Percentiles rank a stretch among this genome's conserved stretches.
Conservation (phyloP, 2,797 vertebrate species). For the Enoplosus armatus region DNA sequence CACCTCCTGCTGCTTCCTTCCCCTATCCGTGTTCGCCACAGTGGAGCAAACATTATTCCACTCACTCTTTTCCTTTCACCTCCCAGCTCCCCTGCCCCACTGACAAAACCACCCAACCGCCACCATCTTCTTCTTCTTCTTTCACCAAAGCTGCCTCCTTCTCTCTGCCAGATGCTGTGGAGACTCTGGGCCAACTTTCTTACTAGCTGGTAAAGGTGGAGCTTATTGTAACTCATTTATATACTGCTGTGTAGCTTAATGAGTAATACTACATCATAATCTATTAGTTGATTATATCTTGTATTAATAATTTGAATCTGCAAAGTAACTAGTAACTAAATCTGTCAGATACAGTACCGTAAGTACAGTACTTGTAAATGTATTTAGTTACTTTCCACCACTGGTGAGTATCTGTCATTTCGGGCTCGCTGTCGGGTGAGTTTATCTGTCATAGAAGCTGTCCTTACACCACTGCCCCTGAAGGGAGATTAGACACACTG, state of each 20-base stretch:
- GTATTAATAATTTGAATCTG: not conserved
- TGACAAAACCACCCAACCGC: constrained; percentile 20
- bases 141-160: constrained; percentile 19
- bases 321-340: not conserved
- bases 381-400: constrained; percentile 2
- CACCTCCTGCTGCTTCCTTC: constrained; percentile 45
- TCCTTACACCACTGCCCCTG: constrained; percentile 66
- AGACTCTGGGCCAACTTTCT: constrained; percentile 29
- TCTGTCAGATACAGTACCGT: not conserved
- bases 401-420: constrained; percentile 61
- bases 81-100: constrained; percentile 20
- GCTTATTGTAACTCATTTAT: not conserved
- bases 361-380: not conserved
- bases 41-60: constrained; percentile 35
- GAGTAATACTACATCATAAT: not conserved
- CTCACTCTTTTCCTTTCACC: constrained; percentile 29
- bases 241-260: not conserved
- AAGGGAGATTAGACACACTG: constrained; percentile 79
- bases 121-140: constrained; percentile 9
- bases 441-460: constrained; percentile 76
- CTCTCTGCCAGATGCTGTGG: constrained; percentile 42
- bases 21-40: constrained; percentile 54
- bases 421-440: constrained; percentile 57
- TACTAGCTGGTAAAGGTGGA: no score
- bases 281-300: not conserved